Percentiles rank a stretch among this genome's conserved stretches.
Conservation (phyloP, 2,113 vertebrate genomes). For the Echinops telfairi region DNA sequence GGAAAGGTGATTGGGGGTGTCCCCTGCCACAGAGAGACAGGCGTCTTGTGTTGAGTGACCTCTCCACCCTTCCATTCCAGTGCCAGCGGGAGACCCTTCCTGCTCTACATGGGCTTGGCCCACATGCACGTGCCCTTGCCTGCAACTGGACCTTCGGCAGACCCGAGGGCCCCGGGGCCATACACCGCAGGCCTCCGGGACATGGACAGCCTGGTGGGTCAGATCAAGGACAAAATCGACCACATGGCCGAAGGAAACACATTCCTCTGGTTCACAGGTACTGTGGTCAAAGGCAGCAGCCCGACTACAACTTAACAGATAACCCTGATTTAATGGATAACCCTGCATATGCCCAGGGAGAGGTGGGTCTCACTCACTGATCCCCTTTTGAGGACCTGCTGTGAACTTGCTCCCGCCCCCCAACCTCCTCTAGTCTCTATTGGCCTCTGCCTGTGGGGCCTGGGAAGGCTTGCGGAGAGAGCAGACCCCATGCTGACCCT, state of each 20-base stretch:
- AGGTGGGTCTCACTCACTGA: not conserved
- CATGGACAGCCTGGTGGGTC: slow-evolving; percentile 94
- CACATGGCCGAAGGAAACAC: slow-evolving; percentile 86
- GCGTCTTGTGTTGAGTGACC: not conserved
- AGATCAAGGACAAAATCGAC: slow-evolving; percentile 88
- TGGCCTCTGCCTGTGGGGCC: not conserved
- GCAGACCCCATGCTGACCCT: not conserved
- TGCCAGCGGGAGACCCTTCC: slow-evolving; percentile 88
- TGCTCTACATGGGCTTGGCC: slow-evolving; percentile 94
- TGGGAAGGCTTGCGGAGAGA: not conserved
- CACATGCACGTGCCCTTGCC: slow-evolving; percentile 97
- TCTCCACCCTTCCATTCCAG: slow-evolving; percentile 77
- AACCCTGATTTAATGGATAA: not conserved
- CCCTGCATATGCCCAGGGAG: rapidly evolving
- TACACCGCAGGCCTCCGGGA: slow-evolving; percentile 90
- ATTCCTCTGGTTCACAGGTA: slow-evolving; percentile 96
- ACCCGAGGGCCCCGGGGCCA: not conserved
- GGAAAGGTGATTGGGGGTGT: not conserved
- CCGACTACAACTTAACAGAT: not conserved
- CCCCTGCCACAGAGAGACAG: not conserved
- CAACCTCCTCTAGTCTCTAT: not conserved
- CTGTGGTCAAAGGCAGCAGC: not conserved
- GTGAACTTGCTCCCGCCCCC: not conserved
- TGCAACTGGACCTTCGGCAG: not conserved
- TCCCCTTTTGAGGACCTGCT: not conserved